Base-by-base conservation (phyloP, 92 coral and sea anemone genomes). In the Zoanthus gigantus region DNA sequence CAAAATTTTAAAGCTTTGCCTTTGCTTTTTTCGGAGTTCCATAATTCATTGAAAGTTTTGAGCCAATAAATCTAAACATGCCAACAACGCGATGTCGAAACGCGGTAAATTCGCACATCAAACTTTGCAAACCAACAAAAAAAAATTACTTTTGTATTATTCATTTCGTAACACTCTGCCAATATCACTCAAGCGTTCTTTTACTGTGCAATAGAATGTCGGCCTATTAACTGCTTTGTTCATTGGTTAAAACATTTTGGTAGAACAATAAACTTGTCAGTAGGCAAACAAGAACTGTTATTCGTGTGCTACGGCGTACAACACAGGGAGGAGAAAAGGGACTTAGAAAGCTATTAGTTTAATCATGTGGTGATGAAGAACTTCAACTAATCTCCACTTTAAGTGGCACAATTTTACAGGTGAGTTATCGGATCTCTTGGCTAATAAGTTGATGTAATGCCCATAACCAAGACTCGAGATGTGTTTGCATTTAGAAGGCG, bases 111-210 rank as follows among this genome's bases (percentile, higher is more conserved):
- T 61, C n/a, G 28, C 30, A 45, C 84, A 44, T 12, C 58, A 18
- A 65, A 66, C 32, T 44, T 28, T 65, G 72, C 60, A 15, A 47
- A 63, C 58, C 63, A 80, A 44, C 72, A 18, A 28, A 79, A 37
- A 79, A 37, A 58, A 79, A 58, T 79, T 60, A 79, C 84, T 61
- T 67, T 45, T 63, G 74, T 63, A 80, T 46, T 37, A 42, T 63
- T 47, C 74, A 65, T 80, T 67, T 67, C 52, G 23, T 46, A 66
- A 45, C 32, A 42, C 23, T 44, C 74, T 81, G 85, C 74, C 85
- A 81, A 81, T 81, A 66, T 81, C 85, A 81, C 57, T 30, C 61
- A 81, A 81, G 85, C 85, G 85, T 66, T 81, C 71, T 71, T 66
- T 68, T 65, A 17, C 32, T 47, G 34, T 80, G 85, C 85, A 80